Conservation (phyloP, 2,797 vertebrate genomes). For the Tragelaphus oryx region DNA sequence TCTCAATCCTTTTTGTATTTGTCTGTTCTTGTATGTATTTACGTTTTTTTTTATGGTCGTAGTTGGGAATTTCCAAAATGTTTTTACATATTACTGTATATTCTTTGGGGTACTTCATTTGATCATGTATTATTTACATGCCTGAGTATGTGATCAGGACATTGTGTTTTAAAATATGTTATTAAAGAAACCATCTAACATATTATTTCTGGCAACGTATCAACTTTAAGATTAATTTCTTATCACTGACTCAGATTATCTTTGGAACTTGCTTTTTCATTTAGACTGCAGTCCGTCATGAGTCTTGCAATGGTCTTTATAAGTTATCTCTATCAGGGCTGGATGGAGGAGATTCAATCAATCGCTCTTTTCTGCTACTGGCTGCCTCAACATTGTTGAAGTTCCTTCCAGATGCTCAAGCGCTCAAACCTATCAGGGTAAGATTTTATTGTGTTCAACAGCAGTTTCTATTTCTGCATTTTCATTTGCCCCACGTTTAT, state of each 20-base stretch:
- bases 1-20: conserved; percentile 3
- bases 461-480: background rate
- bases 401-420: conserved; percentile 98
- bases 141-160: background rate
- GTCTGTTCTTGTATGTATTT: background rate
- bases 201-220: background rate
- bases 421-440: conserved; percentile 93
- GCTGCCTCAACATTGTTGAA: conserved; percentile 97
- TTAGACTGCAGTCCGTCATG: conserved; percentile 95
- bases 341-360: conserved; percentile 97
- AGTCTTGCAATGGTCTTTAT: conserved; percentile 97
- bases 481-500: background rate
- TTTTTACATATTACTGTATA: background rate
- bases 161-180: conserved; percentile 21
- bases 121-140: background rate
- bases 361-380: conserved; percentile 95
- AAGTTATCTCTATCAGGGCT: conserved; percentile 96
- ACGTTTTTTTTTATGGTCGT: background rate
- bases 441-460: conserved; percentile 52
- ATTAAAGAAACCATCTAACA: background rate
- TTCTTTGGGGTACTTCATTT: background rate
- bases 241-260: conserved; percentile 9
- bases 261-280: conserved; percentile 48
- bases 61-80: background rate
- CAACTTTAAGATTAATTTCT: background rate